Evolutionary conservation across 2,888 invertebrate species (phyloP), one percentile per base, ranked within the genome.

Genomic region (Chouioia cunea): DNA sequence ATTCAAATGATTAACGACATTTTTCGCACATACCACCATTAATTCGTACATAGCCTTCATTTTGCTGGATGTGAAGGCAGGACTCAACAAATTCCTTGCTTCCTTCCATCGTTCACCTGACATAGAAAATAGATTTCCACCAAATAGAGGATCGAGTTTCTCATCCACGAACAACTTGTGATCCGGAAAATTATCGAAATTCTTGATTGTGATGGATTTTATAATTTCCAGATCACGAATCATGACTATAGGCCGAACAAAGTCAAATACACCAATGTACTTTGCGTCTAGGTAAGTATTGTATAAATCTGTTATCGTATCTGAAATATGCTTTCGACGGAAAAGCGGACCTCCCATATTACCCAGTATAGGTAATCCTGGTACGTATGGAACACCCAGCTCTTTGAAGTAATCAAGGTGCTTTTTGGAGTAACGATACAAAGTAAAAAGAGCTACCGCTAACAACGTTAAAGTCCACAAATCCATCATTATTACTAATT

Each of bases 31-130:
- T 23, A 80, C 82, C 0, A 75, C 75, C 71, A 89, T 88, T 58
- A 88, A 82, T 0, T 86, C 85, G 77, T 88, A 83, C 87, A 89
- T 88, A 6, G 81, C 79, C 50, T 87, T 86, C 88, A 89, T 88
- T 78, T 89, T 89, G 36, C 36, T 36, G 36, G 36, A 36, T 10
- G 36, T 36, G 36, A 36, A 36, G 10, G 36, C 36, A 36, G 65
- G 89, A 59, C 87, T 88, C 14, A 89, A 76, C 0, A 87, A 86
- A 0, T 83, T 81, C 16, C 89, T 79, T 86, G 89, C 87, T 14
- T 87, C 84, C 0, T 87, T 85, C 89, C 89, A 89, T 79, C 76
- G 84, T 1, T 88, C 84, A 20, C 87, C 88, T 3, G 71, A 71
- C 0, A 80, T 60, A 1, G 76, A 75, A 22, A 80, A 79, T 0